phyloP scores from a whole-genome alignment of 1,140 invertebrate species.

The Chironomus tepperi region DNA sequence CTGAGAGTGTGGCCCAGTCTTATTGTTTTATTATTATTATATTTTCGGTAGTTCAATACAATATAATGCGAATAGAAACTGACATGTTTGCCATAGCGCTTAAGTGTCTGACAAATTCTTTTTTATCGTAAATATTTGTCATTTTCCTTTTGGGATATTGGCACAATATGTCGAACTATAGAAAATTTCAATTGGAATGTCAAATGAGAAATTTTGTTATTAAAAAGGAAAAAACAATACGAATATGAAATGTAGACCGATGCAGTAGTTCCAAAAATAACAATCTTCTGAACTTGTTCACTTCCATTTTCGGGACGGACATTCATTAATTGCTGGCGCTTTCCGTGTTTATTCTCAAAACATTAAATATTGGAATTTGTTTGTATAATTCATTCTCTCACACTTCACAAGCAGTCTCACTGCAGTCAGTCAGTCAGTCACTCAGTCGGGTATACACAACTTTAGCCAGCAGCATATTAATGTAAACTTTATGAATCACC shows the following conservation, averaged over 20 bases:
- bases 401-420: too few species aligned
- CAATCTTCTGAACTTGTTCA: too few species aligned
- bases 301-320: background rate
- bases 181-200: background rate
- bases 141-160: too few species aligned
- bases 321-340: background rate
- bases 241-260: background rate
- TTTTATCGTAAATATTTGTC: too few species aligned
- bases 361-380: background rate
- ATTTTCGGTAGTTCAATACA: too few species aligned
- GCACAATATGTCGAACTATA: too few species aligned
- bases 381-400: background rate
- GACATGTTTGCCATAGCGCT: constrained; percentile 4
- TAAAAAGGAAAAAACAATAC: background rate
- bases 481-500: background rate
- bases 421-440: too few species aligned
- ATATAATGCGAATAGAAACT: background rate
- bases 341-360: background rate
- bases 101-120: background rate
- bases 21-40: too few species aligned
- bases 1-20: too few species aligned
- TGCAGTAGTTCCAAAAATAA: background rate
- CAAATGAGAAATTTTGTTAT: background rate
- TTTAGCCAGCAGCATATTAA: too few species aligned
- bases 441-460: too few species aligned